These are phyloP conservation scores for Symphodus melops DNA, from an alignment of 2,113 vertebrate species.

Conservation along the genomic window DNA sequence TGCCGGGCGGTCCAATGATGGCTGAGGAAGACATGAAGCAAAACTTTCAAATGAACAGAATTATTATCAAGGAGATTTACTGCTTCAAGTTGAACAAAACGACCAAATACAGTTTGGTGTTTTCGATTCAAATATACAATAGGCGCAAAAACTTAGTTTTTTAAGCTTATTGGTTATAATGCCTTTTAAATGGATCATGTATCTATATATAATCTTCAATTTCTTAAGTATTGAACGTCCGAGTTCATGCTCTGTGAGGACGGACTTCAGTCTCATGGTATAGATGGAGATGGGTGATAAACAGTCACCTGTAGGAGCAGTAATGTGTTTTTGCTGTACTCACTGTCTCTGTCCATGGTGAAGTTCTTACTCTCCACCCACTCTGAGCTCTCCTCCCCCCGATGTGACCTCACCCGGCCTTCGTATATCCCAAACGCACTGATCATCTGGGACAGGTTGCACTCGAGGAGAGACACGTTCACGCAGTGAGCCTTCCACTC, in stretches of 20 bases:
- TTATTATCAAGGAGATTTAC: too few species aligned
- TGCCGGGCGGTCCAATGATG: slow-evolving; percentile 65
- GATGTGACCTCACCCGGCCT: slow-evolving; percentile 44
- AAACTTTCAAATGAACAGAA: not conserved
- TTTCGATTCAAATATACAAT: too few species aligned
- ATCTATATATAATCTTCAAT: too few species aligned
- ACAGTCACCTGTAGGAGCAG: not conserved
- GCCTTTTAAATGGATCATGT: too few species aligned
- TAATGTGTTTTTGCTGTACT: slow-evolving; percentile 24
- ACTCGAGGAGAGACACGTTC: slow-evolving; percentile 47
- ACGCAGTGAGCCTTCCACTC: slow-evolving; percentile 31
- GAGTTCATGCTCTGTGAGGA: too few species aligned
- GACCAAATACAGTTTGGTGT: too few species aligned
- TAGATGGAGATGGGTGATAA: too few species aligned
- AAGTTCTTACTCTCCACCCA: slow-evolving; percentile 60
- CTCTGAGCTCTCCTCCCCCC: slow-evolving; percentile 46
- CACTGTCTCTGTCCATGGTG: slow-evolving; percentile 62
- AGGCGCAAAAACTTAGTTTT: too few species aligned
- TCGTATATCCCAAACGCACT: slow-evolving; percentile 38
- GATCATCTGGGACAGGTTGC: slow-evolving; percentile 55
- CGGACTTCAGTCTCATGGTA: too few species aligned
- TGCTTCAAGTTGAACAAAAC: not conserved
- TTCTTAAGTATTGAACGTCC: too few species aligned
- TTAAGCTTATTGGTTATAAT: too few species aligned
- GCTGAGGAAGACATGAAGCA: slow-evolving; percentile 53